These are phyloP conservation scores for Oryctes rhinoceros DNA, from an alignment of 1,140 invertebrate species.

Conservation along the genomic window DNA sequence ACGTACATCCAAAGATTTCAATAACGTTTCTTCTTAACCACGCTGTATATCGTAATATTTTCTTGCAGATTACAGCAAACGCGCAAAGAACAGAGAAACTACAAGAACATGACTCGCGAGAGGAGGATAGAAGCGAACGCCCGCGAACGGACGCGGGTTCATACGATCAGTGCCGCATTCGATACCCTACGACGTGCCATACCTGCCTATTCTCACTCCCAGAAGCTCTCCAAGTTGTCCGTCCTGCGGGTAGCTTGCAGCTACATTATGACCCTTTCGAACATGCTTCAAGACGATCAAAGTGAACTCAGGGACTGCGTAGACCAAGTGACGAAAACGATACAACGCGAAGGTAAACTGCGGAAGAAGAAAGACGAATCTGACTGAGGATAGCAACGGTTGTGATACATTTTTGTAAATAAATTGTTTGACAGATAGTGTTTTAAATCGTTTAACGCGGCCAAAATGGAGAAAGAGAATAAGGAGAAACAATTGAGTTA, in stretches of 20 bases:
- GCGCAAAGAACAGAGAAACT: conserved; percentile 80
- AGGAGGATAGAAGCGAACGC: conserved; percentile 93
- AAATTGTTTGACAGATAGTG: conserved; percentile 7
- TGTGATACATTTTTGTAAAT: conserved; percentile 9
- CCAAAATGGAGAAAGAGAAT: not conserved
- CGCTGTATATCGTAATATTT: not conserved
- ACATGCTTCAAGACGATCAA: conserved; percentile 66
- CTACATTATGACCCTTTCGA: conserved; percentile 86
- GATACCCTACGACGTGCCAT: conserved; percentile 85
- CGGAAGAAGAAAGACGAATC: conserved; percentile 83
- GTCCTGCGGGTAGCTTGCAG: conserved; percentile 90
- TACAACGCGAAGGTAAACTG: conserved; percentile 90
- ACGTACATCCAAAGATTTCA: conserved; percentile 45
- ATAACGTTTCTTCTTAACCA: conserved; percentile 45
- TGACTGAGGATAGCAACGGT: conserved; percentile 33
- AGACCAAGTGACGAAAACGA: conserved; percentile 85
- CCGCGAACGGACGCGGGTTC: conserved; percentile 88
- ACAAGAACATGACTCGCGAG: conserved; percentile 94
- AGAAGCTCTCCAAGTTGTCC: conserved; percentile 91
- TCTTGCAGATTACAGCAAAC: conserved; percentile 41
- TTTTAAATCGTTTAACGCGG: not conserved
- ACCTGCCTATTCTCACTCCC: conserved; percentile 90
- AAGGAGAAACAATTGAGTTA: not conserved
- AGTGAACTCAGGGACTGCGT: conserved; percentile 74
- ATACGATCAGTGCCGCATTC: conserved; percentile 94